Percentiles rank a stretch among this genome's conserved stretches.
Evolutionary conservation across 1,140 invertebrate species (phyloP).

Genomic region (Mactra quadrangularis): DNA sequence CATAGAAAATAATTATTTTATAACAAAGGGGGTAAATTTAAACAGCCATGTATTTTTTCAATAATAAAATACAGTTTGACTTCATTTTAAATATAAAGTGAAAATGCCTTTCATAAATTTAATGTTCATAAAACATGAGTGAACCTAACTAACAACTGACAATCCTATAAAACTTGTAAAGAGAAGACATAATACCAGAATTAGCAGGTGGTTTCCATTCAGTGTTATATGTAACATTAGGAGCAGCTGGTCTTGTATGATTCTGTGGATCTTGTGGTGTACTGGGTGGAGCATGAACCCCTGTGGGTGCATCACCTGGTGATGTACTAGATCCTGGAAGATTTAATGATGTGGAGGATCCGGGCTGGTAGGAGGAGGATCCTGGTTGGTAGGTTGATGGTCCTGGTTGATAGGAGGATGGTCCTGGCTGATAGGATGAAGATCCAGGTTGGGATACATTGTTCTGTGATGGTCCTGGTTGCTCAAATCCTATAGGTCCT

Average conservation of each 20-base stretch:
- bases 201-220: constrained; percentile 75
- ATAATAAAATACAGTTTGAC: too few relatives aligned
- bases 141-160: too few relatives aligned
- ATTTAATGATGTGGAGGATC: constrained; percentile 43
- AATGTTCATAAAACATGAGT: too few relatives aligned
- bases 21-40: too few relatives aligned
- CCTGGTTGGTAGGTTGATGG: neutral
- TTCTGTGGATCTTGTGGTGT: constrained; percentile 75
- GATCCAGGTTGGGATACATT: constrained; percentile 14
- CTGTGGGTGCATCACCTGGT: constrained; percentile 53
- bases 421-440: constrained; percentile 1
- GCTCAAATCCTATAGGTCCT: constrained; percentile 49
- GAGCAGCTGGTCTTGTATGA: constrained; percentile 35
- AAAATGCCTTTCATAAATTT: too few relatives aligned
- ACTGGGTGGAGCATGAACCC: constrained; percentile 76
- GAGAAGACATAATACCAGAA: constrained; percentile 59
- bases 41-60: too few relatives aligned
- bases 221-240: constrained; percentile 28
- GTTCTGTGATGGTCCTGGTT: constrained; percentile 25
- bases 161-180: too few relatives aligned
- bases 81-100: too few relatives aligned
- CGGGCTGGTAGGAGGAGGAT: constrained; percentile 51
- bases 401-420: constrained; percentile 6
- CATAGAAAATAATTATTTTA: too few relatives aligned
- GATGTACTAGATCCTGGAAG: constrained; percentile 32